These are phyloP conservation scores for Erythrocebus patas DNA, from an alignment of 2,113 vertebrate genomes.

Conservation along the genomic window DNA sequence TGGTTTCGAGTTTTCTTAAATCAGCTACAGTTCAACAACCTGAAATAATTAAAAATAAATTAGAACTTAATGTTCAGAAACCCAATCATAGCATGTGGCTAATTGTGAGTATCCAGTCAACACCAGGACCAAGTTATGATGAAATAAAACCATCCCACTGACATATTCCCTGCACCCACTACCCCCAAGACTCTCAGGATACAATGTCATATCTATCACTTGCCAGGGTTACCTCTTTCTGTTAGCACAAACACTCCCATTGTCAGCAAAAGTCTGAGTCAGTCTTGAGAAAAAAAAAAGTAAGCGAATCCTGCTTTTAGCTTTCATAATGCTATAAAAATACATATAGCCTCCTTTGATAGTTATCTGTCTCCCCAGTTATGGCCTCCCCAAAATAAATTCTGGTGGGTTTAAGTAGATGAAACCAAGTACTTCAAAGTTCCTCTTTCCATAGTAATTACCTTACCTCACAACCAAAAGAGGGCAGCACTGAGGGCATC, in stretches of 20 bases:
- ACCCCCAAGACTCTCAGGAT: neutral
- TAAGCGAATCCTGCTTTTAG: neutral
- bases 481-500: neutral
- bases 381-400: neutral
- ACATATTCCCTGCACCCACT: neutral
- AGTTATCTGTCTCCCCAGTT: neutral
- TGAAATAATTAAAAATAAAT: constrained; percentile 64
- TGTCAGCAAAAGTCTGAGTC: neutral
- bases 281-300: neutral
- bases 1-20: constrained; percentile 56
- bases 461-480: neutral
- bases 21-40: constrained; percentile 44
- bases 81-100: neutral
- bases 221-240: neutral
- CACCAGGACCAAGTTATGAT: neutral
- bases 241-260: neutral
- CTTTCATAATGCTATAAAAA: constrained; percentile 12
- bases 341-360: neutral
- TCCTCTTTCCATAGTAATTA: neutral
- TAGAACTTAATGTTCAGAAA: constrained; percentile 17
- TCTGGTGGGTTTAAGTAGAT: neutral
- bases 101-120: neutral
- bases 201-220: neutral
- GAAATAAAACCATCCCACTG: constrained; percentile 1
- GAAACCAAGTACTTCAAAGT: neutral